Conservation (phyloP, 2,113 vertebrate genomes). For the Pseudopipra pipra region DNA sequence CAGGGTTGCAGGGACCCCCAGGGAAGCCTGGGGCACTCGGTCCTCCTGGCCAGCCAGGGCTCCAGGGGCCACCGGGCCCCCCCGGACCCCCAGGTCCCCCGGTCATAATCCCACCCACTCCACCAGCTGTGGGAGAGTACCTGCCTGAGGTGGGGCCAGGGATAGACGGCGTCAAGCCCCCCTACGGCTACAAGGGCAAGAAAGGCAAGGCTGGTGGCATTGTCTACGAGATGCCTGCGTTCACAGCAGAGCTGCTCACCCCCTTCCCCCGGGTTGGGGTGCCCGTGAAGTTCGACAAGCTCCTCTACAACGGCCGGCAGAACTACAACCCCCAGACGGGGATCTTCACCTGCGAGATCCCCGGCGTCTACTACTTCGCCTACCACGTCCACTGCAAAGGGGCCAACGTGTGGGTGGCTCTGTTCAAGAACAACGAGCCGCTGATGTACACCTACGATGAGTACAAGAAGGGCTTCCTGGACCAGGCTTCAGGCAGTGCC, state of each 20-base stretch:
- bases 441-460: constrained; percentile 98
- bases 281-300: constrained; percentile 92
- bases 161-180: constrained; percentile 77
- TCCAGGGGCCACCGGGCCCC: constrained; percentile 83
- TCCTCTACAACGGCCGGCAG: constrained; percentile 92
- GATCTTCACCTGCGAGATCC: constrained; percentile 92
- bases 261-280: constrained; percentile 91
- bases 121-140: constrained; percentile 81
- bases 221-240: constrained; percentile 86
- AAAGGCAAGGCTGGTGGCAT: constrained; percentile 77
- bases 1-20: constrained; percentile 84
- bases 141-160: constrained; percentile 82
- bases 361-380: constrained; percentile 94
- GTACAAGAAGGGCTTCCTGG: constrained; percentile 94
- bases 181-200: constrained; percentile 80
- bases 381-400: constrained; percentile 98
- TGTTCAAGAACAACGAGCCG: constrained; percentile 95
- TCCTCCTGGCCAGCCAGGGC: constrained; percentile 86
- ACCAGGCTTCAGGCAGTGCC: constrained; percentile 95
- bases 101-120: constrained; percentile 72
- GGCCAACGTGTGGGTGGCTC: constrained; percentile 92
- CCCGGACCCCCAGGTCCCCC: constrained; percentile 82
- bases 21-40: constrained; percentile 85
- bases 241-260: constrained; percentile 89
- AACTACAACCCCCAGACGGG: constrained; percentile 95